Evolutionary conservation across 2,797 vertebrate genomes (phyloP).

Genomic region (Sebastes minor): DNA sequence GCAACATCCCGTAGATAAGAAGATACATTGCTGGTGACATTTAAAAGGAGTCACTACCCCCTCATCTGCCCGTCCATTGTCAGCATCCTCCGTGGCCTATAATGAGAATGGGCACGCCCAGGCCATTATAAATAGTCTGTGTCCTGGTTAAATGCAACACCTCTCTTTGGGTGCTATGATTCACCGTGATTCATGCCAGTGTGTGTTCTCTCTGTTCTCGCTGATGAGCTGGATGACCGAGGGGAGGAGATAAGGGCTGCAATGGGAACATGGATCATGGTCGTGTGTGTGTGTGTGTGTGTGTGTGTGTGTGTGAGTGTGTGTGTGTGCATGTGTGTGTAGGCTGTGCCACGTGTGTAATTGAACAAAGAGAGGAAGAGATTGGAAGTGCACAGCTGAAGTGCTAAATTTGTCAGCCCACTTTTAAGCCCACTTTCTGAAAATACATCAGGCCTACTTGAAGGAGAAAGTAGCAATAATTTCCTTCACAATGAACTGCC

Average conservation of each 20-base stretch:
- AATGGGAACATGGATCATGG: conserved; percentile 61
- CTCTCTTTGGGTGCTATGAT: conserved; percentile 79
- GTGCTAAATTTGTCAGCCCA: conserved; percentile 59
- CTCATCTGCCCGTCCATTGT: conserved; percentile 72
- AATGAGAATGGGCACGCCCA: conserved; percentile 73
- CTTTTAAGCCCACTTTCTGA: conserved; percentile 56
- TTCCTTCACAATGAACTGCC: conserved; percentile 13
- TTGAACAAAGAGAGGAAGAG: conserved; percentile 51
- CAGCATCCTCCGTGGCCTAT: conserved; percentile 70
- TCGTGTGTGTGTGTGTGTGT: conserved; percentile 19
- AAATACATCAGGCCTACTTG: conserved; percentile 42
- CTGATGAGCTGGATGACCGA: conserved; percentile 73
- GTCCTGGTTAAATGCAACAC: conserved; percentile 81
- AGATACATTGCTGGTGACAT: conserved; percentile 72
- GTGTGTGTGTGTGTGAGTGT: conserved; percentile 17
- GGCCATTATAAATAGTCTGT: conserved; percentile 79
- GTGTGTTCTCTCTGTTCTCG: conserved; percentile 73
- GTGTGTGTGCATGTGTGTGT: conserved; percentile 36
- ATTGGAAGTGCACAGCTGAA: conserved; percentile 52
- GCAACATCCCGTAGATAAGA: conserved; percentile 52
- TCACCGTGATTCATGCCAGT: conserved; percentile 78
- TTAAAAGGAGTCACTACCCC: conserved; percentile 70
- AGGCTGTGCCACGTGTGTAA: conserved; percentile 49
- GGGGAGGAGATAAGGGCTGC: conserved; percentile 57
- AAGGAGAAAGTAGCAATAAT: conserved; percentile 33